Evolutionary conservation across 2,797 vertebrate species (phyloP).

Genomic region (Aotus griseimembra): DNA sequence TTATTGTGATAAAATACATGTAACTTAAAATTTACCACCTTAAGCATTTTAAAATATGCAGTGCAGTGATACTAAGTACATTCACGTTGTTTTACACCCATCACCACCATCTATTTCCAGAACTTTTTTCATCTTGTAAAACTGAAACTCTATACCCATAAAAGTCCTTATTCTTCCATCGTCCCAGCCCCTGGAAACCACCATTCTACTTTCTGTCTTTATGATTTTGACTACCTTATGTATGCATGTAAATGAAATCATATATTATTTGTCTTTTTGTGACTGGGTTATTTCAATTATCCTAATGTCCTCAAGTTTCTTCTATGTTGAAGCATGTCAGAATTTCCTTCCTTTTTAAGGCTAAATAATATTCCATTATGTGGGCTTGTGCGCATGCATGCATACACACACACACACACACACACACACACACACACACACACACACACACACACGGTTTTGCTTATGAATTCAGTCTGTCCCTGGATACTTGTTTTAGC

Average conservation of each 20-base stretch:
- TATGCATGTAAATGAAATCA: not conserved
- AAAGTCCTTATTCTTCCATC: not conserved
- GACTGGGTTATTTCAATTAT: not conserved
- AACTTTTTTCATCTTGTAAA: not conserved
- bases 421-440: not conserved
- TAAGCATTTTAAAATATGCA: not conserved
- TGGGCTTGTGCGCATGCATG: fast-evolving
- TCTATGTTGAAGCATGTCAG: not conserved
- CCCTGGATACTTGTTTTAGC: not conserved
- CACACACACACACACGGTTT: not conserved
- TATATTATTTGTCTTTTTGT: not conserved
- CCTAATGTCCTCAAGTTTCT: not conserved
- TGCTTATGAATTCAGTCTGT: not conserved
- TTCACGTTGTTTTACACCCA: not conserved
- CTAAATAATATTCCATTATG: not conserved
- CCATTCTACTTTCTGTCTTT: not conserved
- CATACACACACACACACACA: not conserved
- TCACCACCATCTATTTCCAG: not conserved
- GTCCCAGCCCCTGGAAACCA: not conserved
- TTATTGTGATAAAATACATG: not conserved
- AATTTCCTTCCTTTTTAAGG: not conserved
- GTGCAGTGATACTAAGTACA: not conserved
- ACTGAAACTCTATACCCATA: not conserved
- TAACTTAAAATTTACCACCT: not conserved
- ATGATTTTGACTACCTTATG: not conserved